Base-by-base conservation (phyloP, 2,797 vertebrate species). In the Pseudopleuronectes americanus region DNA sequence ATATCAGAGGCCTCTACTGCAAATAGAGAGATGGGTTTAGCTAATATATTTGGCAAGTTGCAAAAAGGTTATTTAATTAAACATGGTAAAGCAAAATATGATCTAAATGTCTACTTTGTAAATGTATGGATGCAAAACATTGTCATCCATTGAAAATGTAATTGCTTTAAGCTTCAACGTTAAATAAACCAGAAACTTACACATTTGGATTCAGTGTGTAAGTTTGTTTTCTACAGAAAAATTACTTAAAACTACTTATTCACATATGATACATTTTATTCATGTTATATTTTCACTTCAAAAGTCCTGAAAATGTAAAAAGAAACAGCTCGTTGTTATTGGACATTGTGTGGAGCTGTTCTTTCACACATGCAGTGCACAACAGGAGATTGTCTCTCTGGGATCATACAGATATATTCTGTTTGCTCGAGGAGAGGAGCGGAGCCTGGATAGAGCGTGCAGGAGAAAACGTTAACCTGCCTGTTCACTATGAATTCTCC, bases 21-120 rank as follows among this genome's bases (percentile, higher is more conserved):
- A 33, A 33, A 33, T 33, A 33, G 8, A 48, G 6, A 54, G 36
- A 53, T 33, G 13, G 38, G 45, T 48, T 22, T 4, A 5, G 26
- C 8, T 57, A 16, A 76, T 54, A 23, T 49, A 51, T 76, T 69
- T 48, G 6, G 4, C 10, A 31, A 24, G 33, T 60, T 16, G 28
- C 31, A 57, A 24, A 58, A 38, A 31, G 14, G 19, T 36, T 10
- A 54, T 61, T 65, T 31, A 17, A 58, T 68, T 23, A 28, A 33
- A 58, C 16, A 6, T 38, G 12, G 21, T 19, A 57, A 61, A 53
- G 36, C 12, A 19, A 36, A n/a, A 61, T 36, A 13, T 45, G 16
- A 56, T n/a, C 19, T 17, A 14, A 36, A 9, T 26, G 13, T 12
- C 7, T 16, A 19, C 19, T 31, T 43, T 16, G 16, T 17, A 7